Conservation (phyloP, 2,797 vertebrate genomes). For the Pteropus rufus region DNA sequence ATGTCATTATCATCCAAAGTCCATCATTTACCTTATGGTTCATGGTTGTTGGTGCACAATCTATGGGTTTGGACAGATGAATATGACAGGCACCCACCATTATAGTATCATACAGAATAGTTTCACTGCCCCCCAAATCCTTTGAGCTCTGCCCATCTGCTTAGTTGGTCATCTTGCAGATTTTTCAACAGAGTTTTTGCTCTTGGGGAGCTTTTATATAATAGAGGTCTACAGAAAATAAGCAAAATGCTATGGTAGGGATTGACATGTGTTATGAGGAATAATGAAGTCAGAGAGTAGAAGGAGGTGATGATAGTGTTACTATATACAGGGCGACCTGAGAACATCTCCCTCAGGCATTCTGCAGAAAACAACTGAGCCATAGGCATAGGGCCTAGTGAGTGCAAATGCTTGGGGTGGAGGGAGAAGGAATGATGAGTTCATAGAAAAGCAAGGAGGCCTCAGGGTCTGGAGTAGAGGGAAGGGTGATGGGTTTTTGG, state of each 20-base stretch:
- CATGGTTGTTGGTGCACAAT: neutral
- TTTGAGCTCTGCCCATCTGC: neutral
- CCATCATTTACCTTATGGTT: neutral
- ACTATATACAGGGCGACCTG: neutral
- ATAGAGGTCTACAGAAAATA: neutral
- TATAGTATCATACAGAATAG: neutral
- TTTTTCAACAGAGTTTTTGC: neutral
- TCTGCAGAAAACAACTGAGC: neutral
- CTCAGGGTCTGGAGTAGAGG: neutral
- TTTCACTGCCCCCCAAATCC: neutral
- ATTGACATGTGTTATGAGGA: neutral
- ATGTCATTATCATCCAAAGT: neutral
- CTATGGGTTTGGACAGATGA: neutral
- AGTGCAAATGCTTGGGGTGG: neutral
- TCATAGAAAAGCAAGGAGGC: neutral
- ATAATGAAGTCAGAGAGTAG: neutral
- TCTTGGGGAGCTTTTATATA: neutral
- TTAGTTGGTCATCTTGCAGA: neutral
- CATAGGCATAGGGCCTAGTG: neutral
- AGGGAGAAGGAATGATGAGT: neutral
- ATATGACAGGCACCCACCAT: neutral
- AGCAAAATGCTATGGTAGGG: neutral
- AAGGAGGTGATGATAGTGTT: neutral
- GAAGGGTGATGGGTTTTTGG: no score
- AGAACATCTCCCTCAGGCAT: neutral